A percentile compares a stretch with the other conserved stretches of the same genome.
Evolutionary conservation across 2,797 vertebrate genomes (phyloP).

Genomic region (Dendrocincla tyrannina): DNA sequence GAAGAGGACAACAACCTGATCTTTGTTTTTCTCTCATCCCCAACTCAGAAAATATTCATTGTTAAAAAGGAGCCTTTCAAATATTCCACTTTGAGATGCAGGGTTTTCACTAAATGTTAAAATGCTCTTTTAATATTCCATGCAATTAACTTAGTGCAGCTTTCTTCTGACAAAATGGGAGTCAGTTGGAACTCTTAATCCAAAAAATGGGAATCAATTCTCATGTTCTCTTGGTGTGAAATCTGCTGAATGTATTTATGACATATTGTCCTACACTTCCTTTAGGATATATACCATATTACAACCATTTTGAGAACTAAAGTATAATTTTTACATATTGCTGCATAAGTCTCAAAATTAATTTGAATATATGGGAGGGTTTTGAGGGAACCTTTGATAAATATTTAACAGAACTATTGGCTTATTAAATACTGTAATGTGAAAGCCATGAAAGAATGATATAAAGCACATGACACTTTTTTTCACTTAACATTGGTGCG

Average conservation of each 20-base stretch:
- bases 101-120: background rate
- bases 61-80: slow-evolving; percentile 25
- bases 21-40: background rate
- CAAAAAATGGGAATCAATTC: slow-evolving; percentile 27
- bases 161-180: slow-evolving; percentile 36
- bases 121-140: background rate
- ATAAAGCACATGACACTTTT: slow-evolving; percentile 34
- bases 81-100: background rate
- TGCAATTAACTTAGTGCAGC: slow-evolving; percentile 30
- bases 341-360: slow-evolving; percentile 66
- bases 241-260: slow-evolving; percentile 20
- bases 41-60: background rate
- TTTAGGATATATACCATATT: slow-evolving; percentile 37
- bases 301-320: slow-evolving; percentile 29
- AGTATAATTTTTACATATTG: slow-evolving; percentile 55
- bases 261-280: background rate
- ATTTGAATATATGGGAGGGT: slow-evolving; percentile 54
- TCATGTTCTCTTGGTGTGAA: slow-evolving; percentile 17
- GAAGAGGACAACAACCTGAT: slow-evolving; percentile 30
- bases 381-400: slow-evolving; percentile 66
- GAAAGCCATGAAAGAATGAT: slow-evolving; percentile 40
- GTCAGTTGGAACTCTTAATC: slow-evolving; percentile 28
- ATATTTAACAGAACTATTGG: slow-evolving; percentile 65
- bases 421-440: slow-evolving; percentile 66
- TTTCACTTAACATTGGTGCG: slow-evolving; percentile 52